Percentiles rank a stretch among this genome's conserved stretches.
Conservation (phyloP, 2,113 vertebrate genomes). For the Pygathrix nemaeus region DNA sequence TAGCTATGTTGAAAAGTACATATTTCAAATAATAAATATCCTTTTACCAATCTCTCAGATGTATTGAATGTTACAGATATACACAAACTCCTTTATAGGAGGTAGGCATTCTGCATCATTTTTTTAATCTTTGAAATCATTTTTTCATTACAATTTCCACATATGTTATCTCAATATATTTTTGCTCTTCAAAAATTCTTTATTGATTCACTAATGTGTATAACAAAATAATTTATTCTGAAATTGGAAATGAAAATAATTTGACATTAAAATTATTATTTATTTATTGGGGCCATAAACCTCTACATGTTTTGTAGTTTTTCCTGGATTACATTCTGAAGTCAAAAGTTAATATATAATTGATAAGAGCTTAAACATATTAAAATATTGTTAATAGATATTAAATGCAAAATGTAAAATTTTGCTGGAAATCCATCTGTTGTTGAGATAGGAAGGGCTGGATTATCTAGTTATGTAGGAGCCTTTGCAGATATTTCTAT, state of each 20-base stretch:
- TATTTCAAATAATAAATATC: not conserved
- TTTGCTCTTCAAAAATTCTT: not conserved
- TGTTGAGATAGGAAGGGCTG: not conserved
- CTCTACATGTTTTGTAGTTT: not conserved
- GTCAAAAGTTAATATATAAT: not conserved
- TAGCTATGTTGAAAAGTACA: not conserved
- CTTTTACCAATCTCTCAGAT: not conserved
- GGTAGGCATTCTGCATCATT: not conserved
- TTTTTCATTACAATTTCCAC: not conserved
- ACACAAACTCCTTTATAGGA: not conserved
- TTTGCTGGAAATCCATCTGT: not conserved
- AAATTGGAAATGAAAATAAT: not conserved
- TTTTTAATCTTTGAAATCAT: not conserved
- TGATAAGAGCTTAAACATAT: not conserved
- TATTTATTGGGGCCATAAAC: not conserved
- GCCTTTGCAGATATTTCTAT: not conserved
- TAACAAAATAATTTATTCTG: not conserved
- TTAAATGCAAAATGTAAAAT: not conserved
- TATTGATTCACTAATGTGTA: not conserved
- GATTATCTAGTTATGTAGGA: not conserved
- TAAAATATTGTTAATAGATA: not conserved
- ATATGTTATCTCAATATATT: not conserved
- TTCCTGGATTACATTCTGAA: not conserved
- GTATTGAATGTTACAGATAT: not conserved
- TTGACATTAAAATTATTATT: not conserved